Evolutionary conservation across 2,888 invertebrate species (phyloP).

Genomic region (Dynastes tityus): DNA sequence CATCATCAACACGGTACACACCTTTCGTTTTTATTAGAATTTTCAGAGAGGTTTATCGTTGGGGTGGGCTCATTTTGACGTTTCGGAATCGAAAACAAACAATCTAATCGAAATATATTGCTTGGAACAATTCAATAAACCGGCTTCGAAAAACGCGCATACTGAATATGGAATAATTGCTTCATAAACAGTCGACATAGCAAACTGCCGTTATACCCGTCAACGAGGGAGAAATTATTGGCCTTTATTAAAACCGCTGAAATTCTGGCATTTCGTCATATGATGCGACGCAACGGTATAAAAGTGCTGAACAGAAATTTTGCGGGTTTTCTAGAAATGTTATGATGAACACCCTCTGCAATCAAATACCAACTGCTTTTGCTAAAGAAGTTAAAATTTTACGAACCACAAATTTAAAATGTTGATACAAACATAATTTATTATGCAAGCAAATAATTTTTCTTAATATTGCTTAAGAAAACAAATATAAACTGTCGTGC

Average conservation of each 20-base stretch:
- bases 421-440: no score
- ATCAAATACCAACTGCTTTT: no score
- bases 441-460: no score
- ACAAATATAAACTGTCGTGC: no score
- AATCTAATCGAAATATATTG: conserved; percentile 23
- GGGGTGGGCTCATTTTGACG: background rate
- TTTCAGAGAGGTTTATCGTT: background rate
- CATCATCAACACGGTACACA: background rate
- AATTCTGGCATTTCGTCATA: background rate
- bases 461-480: no score
- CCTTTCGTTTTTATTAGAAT: conserved; percentile 2
- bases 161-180: conserved; percentile 11
- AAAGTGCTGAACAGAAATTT: background rate
- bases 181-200: conserved; percentile 10
- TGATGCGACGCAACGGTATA: background rate
- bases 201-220: background rate
- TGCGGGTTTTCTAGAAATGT: no score
- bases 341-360: no score
- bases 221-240: conserved; percentile 7
- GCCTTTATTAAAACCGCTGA: background rate
- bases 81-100: conserved; percentile 17
- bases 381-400: no score
- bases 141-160: background rate
- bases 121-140: conserved; percentile 3
- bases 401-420: no score